Base-by-base conservation (phyloP, 1,140 invertebrate species). In the Zaprionus vittiger region DNA sequence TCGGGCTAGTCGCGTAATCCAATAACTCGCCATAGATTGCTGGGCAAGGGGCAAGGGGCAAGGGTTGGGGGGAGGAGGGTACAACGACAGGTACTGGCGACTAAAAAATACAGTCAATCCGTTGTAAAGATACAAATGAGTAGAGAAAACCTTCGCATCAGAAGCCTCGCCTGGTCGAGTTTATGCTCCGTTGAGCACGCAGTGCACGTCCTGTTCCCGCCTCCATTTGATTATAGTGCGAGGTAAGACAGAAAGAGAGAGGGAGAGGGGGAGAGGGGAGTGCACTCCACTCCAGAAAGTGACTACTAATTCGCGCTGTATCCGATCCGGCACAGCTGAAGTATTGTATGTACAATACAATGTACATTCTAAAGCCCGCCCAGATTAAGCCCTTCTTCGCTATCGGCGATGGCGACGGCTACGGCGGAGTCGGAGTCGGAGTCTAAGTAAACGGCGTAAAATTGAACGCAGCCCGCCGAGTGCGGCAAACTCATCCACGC, bases 361-460 rank as follows among this genome's bases (percentile, higher is more conserved):
- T 83, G 74, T 85, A 77, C 63, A 71, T 74, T 77, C 56, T 77
- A 85, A 81, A 83, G 81, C 76, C 87, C 89, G 83, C 72, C 77
- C 83, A 80, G 83, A 87, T 87, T 75, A 85, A 91, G 83, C 15
- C 59, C 22, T 24, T 79, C 87, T 78, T 89, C 81, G 75, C 75
- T 78, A 91, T 85, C 82, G 91, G 83, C 75, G 80, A 82, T 77
- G 72, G 81, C 84, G 14, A 41, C 38, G 38, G 20, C 20, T 11
- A 31, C 31, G 31, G n/a, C 20, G 20, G 20, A 20, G 20, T 20
- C 20, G 20, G 20, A 20, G 20, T 20, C 41, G 41, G 41, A 47
- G 6, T 47, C 41, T 59, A 67, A 47, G 72, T 78, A 77, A 69
- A 78, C 68, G 67, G 72, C 59, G 63, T 59, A 67, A 62, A 67